Base-by-base conservation (phyloP, 2,888 invertebrate species). In the Ormia ochracea region DNA sequence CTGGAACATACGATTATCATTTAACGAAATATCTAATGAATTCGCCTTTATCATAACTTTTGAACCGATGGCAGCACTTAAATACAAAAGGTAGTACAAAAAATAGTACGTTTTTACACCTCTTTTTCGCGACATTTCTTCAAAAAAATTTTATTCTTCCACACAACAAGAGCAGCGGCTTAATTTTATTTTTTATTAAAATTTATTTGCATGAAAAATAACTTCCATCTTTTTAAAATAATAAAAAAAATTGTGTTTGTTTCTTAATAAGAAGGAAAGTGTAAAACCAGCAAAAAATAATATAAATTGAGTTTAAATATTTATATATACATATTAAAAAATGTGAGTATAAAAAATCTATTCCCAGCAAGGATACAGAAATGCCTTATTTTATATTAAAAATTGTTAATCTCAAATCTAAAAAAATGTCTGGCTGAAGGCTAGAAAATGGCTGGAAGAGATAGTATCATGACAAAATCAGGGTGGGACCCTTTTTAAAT, bases 171-270 rank as follows among this genome's bases (percentile, higher is more conserved):
- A 41, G 26, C 43, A 65, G 36, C 77, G 77, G 77, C 72, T 77
- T 72, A 65, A 77, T 70, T 70, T 70, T 58, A 56, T 77, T 65
- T 65, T 38, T 50, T 63, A 14, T 77, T 77, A 58, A 70, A 70
- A 41, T 70, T 70, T 70, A 65, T 65, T 77, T 77, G 72, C 65
- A 66, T 38, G 3, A 65, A 63, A 56, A 65, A 72, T 17, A 63
- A 36, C 50, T 50, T 41, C 0, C 54, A 63, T 63, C 14, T 38
- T 14, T 23, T 50, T 36, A 19, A 43, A 31, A 23, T 21, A 14
- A n/a, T 1, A n/a, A 58, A 26, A 33, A 36, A 59, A 58, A 7
- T 33, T 33, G 10, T 14, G 23, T 58, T 69, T 69, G 17, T 69
- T 48, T 36, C 26, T 45, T 31, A 23, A 38, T 5, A 1, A 41